A percentile compares a stretch with the other conserved stretches of the same genome.
Conservation (phyloP, 92 coral and sea anemone species). For the Porites cylindrica region DNA sequence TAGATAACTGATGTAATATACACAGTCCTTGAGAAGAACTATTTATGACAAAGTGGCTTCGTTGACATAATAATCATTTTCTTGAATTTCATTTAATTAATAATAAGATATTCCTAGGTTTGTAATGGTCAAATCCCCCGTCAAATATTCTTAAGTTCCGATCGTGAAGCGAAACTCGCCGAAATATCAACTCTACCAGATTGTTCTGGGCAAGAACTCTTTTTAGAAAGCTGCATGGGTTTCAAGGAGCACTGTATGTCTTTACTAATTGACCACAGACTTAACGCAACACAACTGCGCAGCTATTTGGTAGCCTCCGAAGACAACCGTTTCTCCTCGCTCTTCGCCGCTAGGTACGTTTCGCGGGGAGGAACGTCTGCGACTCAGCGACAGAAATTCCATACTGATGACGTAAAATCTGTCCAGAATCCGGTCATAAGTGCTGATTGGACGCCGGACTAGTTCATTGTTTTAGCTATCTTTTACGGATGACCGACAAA, state of each 20-base stretch:
- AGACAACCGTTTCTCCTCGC: too few species aligned
- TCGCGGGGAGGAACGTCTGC: too few species aligned
- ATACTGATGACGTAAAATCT: too few species aligned
- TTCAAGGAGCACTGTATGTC: neutral
- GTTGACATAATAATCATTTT: neutral
- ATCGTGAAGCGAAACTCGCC: neutral
- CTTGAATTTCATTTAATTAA: constrained; percentile 9
- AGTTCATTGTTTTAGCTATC: too few species aligned
- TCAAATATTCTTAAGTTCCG: neutral
- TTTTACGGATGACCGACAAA: too few species aligned
- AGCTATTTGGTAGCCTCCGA: too few species aligned
- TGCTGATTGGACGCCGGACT: too few species aligned
- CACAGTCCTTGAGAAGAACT: neutral
- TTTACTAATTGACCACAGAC: too few species aligned
- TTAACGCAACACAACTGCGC: too few species aligned
- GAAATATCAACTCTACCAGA: neutral
- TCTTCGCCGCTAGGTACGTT: too few species aligned
- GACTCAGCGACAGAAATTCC: too few species aligned
- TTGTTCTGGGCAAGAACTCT: neutral
- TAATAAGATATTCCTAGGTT: neutral
- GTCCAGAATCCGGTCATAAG: too few species aligned
- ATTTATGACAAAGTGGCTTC: neutral
- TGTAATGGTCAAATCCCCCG: neutral
- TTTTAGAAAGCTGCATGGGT: neutral
- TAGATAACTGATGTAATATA: neutral